Conservation (phyloP, 2,113 vertebrate species). For the Callocephalon fimbriatum region DNA sequence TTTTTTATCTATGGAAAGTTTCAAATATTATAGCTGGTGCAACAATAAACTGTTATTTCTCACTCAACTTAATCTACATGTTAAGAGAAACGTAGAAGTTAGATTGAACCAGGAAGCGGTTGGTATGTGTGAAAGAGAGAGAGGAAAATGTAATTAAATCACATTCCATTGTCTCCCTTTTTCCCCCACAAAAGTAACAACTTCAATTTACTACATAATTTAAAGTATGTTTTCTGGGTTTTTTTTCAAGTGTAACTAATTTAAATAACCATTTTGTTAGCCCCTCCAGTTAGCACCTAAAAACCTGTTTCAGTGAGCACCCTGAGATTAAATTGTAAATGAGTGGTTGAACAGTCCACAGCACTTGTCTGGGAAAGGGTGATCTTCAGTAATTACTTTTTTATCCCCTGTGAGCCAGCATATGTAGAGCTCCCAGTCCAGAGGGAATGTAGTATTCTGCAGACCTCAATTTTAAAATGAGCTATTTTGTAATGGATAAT, state of each 20-base stretch:
- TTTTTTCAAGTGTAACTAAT: slow-evolving; percentile 6
- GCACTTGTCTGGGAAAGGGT: slow-evolving; percentile 34
- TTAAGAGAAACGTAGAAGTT: not conserved
- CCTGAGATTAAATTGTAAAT: slow-evolving; percentile 61
- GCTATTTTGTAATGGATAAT: slow-evolving; percentile 48
- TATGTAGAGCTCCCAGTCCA: not conserved
- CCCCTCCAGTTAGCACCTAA: slow-evolving; percentile 25
- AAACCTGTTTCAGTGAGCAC: slow-evolving; percentile 29
- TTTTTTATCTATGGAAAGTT: not conserved
- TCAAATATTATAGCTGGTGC: not conserved
- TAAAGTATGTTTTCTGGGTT: not conserved
- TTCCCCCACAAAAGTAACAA: not conserved
- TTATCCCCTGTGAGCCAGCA: slow-evolving; percentile 22
- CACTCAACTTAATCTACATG: not conserved
- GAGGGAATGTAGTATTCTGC: slow-evolving; percentile 23
- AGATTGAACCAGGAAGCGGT: not conserved
- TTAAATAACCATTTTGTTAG: slow-evolving; percentile 58
- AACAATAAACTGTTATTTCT: not conserved
- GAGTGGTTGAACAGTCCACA: not conserved
- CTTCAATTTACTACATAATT: not conserved
- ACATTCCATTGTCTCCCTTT: not conserved
- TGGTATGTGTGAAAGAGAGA: not conserved
- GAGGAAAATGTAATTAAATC: not conserved
- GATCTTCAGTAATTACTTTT: slow-evolving; percentile 68
- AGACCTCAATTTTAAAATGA: slow-evolving; percentile 68